These are phyloP conservation scores for Rhodeus uyekii DNA, from an alignment of 2,797 vertebrate species.

Conservation along the genomic window DNA sequence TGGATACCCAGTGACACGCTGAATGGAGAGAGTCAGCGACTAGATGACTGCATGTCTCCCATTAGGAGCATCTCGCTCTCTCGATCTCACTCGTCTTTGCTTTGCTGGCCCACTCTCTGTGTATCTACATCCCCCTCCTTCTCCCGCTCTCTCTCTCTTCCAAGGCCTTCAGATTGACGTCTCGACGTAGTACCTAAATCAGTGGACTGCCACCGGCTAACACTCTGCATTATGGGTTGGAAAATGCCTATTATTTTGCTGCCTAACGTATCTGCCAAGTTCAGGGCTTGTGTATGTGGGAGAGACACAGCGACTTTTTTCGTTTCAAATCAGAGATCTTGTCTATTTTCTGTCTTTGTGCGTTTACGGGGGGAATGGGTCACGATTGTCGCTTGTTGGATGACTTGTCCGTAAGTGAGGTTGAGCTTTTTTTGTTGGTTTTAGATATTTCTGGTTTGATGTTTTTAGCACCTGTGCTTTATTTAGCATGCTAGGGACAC, in stretches of 20 bases:
- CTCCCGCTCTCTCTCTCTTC: constrained; percentile 20
- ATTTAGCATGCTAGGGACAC: background rate
- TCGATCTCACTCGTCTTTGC: constrained; percentile 67
- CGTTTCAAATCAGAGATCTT: constrained; percentile 36
- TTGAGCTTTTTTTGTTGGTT: constrained; percentile 69
- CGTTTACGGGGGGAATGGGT: constrained; percentile 60
- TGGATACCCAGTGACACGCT: constrained; percentile 94
- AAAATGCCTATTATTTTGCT: constrained; percentile 86
- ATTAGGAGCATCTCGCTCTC: constrained; percentile 86
- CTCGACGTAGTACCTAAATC: constrained; percentile 84
- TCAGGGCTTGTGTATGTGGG: constrained; percentile 57
- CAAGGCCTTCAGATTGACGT: constrained; percentile 83
- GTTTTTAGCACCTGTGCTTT: background rate
- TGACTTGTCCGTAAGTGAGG: background rate
- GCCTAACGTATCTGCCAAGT: constrained; percentile 44
- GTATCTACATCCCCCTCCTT: constrained; percentile 70
- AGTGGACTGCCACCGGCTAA: constrained; percentile 83
- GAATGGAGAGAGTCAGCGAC: constrained; percentile 77
- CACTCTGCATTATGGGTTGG: constrained; percentile 87
- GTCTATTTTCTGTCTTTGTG: constrained; percentile 46
- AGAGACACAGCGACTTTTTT: constrained; percentile 38
- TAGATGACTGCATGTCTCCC: constrained; percentile 87
- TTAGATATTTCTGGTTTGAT: background rate
- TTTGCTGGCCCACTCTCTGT: constrained; percentile 61
- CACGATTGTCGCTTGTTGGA: background rate